These are phyloP conservation scores for Moxostoma hubbsi DNA, from an alignment of 2,797 vertebrate species.

Conservation along the genomic window DNA sequence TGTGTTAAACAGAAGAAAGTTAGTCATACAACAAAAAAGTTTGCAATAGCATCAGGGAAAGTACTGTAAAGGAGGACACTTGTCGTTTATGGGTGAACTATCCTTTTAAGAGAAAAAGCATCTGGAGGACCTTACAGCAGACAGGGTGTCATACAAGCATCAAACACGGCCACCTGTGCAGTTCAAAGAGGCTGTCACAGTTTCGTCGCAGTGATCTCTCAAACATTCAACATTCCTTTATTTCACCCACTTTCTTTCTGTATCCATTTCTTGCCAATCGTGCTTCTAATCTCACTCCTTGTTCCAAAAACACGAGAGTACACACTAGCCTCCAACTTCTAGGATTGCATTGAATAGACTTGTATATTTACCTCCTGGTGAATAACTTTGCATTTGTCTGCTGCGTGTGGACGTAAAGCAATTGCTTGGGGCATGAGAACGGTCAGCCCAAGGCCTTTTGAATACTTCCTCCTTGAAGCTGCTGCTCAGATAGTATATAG, in stretches of 20 bases:
- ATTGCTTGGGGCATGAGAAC: neutral
- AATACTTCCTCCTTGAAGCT: neutral
- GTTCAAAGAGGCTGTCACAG: constrained; percentile 20
- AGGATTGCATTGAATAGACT: too few relatives aligned
- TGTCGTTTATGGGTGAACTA: too few relatives aligned
- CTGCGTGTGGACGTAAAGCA: constrained; percentile 9
- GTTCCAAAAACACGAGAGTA: neutral
- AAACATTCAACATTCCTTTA: constrained; percentile 9
- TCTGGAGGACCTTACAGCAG: constrained; percentile 1
- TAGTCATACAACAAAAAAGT: too few relatives aligned
- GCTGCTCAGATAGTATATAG: neutral
- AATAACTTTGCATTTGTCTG: neutral
- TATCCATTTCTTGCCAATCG: neutral
- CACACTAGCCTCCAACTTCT: constrained; percentile 23
- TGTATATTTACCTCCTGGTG: neutral
- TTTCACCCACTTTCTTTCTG: constrained; percentile 24
- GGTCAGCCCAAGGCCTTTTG: neutral
- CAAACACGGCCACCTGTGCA: constrained; percentile 7
- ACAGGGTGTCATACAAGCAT: too few relatives aligned
- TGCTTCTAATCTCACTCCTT: constrained; percentile 19
- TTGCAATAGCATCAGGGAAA: too few relatives aligned
- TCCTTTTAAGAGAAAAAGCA: constrained; percentile 16
- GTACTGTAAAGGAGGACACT: too few relatives aligned
- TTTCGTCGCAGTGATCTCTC: neutral
- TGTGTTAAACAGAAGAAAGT: too few relatives aligned